These are phyloP conservation scores for Atherinomorus stipes DNA, from an alignment of 2,113 vertebrate genomes.

Conservation along the genomic window DNA sequence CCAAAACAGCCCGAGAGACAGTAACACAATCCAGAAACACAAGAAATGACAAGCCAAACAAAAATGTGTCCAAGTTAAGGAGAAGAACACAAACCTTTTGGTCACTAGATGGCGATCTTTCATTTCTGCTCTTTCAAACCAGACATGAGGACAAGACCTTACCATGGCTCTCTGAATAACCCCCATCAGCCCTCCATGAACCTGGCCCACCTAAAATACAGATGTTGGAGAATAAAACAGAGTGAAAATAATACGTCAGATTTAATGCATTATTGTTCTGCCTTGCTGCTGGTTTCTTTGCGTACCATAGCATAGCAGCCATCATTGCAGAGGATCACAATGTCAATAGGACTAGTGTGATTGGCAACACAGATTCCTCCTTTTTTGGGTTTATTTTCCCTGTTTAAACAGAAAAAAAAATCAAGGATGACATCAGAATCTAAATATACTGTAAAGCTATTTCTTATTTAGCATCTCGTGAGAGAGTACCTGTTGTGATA, in stretches of 20 bases:
- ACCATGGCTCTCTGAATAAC: constrained; percentile 94
- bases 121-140: constrained; percentile 97
- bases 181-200: constrained; percentile 95
- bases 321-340: constrained; percentile 94
- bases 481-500: constrained; percentile 92
- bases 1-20: background rate
- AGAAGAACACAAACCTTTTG: constrained; percentile 84
- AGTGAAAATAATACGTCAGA: background rate
- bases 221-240: background rate
- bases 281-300: background rate
- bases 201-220: constrained; percentile 90
- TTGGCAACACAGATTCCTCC: constrained; percentile 99
- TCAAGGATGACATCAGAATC: background rate
- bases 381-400: constrained; percentile 92
- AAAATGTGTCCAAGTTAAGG: background rate
- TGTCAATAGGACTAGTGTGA: constrained; percentile 95
- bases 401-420: constrained; percentile 56
- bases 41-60: background rate
- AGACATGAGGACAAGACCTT: constrained; percentile 95
- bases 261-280: too few relatives aligned
- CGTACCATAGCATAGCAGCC: constrained; percentile 96
- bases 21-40: constrained; percentile 11
- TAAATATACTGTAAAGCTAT: background rate
- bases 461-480: background rate
- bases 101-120: constrained; percentile 96